These are phyloP conservation scores for Meta bourneti DNA, from an alignment of 2,888 invertebrate species.

Conservation along the genomic window DNA sequence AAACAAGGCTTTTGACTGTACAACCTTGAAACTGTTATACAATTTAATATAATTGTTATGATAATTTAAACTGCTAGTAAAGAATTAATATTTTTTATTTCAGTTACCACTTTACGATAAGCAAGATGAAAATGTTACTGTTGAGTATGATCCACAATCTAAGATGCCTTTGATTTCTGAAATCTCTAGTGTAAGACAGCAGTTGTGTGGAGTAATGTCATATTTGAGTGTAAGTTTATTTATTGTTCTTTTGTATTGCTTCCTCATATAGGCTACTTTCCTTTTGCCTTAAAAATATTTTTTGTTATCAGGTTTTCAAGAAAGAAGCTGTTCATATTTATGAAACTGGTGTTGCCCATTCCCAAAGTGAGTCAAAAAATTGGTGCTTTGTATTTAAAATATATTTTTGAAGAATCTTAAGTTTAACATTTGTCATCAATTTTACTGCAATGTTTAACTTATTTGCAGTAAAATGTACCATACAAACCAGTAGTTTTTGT, in stretches of 20 bases:
- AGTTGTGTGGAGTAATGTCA: slow-evolving; percentile 46
- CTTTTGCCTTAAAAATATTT: not conserved
- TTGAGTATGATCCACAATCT: slow-evolving; percentile 45
- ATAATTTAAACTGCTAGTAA: not conserved
- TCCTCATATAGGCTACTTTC: not conserved
- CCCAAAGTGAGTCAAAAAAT: slow-evolving; percentile 41
- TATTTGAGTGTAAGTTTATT: slow-evolving; percentile 57
- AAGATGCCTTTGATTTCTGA: slow-evolving; percentile 47
- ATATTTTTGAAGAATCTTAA: not conserved
- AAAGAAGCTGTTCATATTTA: slow-evolving; percentile 62
- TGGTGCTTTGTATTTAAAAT: not conserved
- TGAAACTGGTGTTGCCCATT: slow-evolving; percentile 66
- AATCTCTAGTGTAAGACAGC: slow-evolving; percentile 43
- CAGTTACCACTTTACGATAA: slow-evolving; percentile 59
- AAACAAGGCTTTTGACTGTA: too few relatives aligned
- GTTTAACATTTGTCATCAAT: not conserved
- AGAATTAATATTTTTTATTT: slow-evolving; percentile 11
- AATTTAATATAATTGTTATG: too few relatives aligned
- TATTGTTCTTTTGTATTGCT: not conserved
- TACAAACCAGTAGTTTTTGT: too few relatives aligned
- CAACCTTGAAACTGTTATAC: too few relatives aligned
- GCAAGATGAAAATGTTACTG: slow-evolving; percentile 7
- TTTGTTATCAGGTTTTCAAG: slow-evolving; percentile 37
- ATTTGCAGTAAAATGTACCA: not conserved
- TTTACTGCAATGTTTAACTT: not conserved